phyloP scores from a whole-genome alignment of 2,797 vertebrate species.

The Picus viridis region DNA sequence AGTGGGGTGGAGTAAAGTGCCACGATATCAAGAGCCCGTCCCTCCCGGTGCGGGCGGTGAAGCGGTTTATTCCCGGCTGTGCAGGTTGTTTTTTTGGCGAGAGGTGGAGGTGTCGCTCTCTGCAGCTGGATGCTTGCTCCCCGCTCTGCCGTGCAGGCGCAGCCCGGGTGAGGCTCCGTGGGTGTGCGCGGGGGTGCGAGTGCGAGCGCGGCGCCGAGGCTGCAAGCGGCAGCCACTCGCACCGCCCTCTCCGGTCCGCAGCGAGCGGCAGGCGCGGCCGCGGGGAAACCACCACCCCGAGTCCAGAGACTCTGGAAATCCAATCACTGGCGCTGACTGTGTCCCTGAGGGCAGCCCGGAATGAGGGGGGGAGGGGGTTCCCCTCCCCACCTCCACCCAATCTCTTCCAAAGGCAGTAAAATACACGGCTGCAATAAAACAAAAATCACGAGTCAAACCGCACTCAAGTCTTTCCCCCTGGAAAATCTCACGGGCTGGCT shows the following conservation, averaged over 20 bases:
- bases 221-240: conserved; percentile 64
- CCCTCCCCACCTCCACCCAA: neutral
- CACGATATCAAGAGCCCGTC: neutral
- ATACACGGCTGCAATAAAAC: fast-evolving
- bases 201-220: conserved; percentile 2
- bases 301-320: neutral
- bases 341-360: neutral
- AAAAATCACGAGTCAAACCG: neutral
- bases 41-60: neutral
- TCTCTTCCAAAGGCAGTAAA: neutral
- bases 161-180: neutral
- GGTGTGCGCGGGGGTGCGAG: neutral
- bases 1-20: neutral
- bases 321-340: neutral
- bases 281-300: neutral
- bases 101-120: neutral
- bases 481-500: neutral
- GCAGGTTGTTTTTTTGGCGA: neutral
- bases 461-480: neutral
- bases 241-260: conserved; percentile 48
- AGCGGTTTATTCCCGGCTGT: neutral
- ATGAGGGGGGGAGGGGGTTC: neutral
- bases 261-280: neutral
- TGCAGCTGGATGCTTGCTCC: neutral
- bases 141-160: neutral